Evolutionary conservation across 2,113 vertebrate genomes (phyloP).

Genomic region (Tretioscincus oriximinensis): DNA sequence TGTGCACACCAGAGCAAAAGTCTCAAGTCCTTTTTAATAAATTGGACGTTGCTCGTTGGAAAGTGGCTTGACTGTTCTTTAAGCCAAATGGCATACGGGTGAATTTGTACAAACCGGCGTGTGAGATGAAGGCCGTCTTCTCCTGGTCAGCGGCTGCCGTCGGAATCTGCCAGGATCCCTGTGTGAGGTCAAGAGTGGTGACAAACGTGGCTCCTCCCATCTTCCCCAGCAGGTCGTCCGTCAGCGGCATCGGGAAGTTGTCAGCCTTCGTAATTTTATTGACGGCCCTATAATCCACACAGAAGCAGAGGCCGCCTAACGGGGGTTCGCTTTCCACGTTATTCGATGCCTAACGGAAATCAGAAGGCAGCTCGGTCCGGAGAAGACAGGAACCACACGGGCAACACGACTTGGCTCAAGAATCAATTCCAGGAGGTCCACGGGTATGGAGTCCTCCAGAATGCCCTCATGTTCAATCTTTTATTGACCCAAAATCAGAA

Average conservation of each 20-base stretch:
- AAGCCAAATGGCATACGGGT: not conserved
- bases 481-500: no score
- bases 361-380: no score
- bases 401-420: no score
- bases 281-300: not conserved
- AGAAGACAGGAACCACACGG: no score
- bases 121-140: not conserved
- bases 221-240: not conserved
- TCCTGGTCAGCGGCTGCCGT: not conserved
- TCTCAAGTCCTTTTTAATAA: not conserved
- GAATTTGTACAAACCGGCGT: not conserved
- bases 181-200: not conserved
- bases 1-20: not conserved
- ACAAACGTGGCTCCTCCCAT: not conserved
- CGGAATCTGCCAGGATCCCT: not conserved
- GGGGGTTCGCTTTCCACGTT: no score
- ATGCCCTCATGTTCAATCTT: no score
- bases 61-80: not conserved
- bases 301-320: not conserved
- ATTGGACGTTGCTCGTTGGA: not conserved
- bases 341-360: no score
- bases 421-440: no score
- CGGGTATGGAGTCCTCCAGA: no score
- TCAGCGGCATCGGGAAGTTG: not conserved
- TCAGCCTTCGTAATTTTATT: not conserved